A percentile compares a stretch with the other conserved stretches of the same genome.
These are phyloP conservation scores for Antheraea yamamai DNA, from an alignment of 2,888 invertebrate genomes.

Conservation along the genomic window DNA sequence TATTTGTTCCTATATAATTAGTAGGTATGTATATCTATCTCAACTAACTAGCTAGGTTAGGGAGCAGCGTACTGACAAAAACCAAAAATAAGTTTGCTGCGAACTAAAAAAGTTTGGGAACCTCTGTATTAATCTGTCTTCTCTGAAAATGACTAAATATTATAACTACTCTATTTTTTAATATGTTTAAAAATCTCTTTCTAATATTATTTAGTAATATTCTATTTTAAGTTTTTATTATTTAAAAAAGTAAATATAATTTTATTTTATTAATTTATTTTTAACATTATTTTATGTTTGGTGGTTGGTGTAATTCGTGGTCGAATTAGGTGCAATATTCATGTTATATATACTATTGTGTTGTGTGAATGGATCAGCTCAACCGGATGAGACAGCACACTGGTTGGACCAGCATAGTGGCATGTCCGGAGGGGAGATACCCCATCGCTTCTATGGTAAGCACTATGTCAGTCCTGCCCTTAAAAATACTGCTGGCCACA, in stretches of 20 bases:
- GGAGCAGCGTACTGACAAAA: no score
- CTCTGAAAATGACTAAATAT: neutral
- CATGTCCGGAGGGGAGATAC: slow-evolving; percentile 62
- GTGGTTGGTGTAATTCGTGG: slow-evolving; percentile 76
- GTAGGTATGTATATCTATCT: no score
- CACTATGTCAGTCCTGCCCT: slow-evolving; percentile 31
- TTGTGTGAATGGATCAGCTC: slow-evolving; percentile 80
- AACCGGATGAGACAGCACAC: slow-evolving; percentile 76
- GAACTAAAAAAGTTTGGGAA: no score
- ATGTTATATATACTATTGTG: slow-evolving; percentile 82
- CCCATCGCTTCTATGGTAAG: slow-evolving; percentile 80
- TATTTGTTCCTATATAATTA: no score
- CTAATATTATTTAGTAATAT: neutral
- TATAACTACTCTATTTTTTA: neutral
- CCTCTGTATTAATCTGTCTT: neutral
- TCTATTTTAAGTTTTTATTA: neutral
- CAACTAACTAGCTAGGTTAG: no score
- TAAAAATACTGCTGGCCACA: slow-evolving; percentile 21
- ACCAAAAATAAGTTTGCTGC: no score
- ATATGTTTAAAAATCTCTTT: neutral
- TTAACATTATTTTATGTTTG: slow-evolving; percentile 75
- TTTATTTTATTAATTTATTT: slow-evolving; percentile 46
- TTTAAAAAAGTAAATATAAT: neutral
- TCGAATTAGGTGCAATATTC: slow-evolving; percentile 79
- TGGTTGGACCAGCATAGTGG: slow-evolving; percentile 75